These are phyloP conservation scores for Hyppa rectilinea DNA, from an alignment of 2,888 invertebrate species.

Conservation along the genomic window DNA sequence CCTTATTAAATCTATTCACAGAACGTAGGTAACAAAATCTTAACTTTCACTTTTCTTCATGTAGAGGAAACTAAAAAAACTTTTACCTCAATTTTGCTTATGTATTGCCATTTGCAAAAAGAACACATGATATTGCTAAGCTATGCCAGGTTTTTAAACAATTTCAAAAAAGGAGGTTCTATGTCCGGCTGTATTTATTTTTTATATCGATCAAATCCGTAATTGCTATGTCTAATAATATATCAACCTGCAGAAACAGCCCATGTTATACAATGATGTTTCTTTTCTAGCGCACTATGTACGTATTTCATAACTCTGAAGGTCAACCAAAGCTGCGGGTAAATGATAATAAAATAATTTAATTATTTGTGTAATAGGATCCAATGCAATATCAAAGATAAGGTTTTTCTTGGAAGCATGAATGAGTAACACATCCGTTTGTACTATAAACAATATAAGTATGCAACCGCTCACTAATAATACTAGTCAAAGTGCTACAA, in stretches of 20 bases:
- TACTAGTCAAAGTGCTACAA: slow-evolving; percentile 34
- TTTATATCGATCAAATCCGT: no score
- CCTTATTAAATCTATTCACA: background rate
- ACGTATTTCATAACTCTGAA: slow-evolving; percentile 45
- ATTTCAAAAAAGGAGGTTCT: no score
- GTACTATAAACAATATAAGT: slow-evolving; percentile 47
- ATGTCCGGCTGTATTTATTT: no score
- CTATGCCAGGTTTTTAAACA: background rate
- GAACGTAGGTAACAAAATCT: background rate
- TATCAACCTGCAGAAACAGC: slow-evolving; percentile 8
- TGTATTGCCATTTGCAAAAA: background rate
- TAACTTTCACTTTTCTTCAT: background rate
- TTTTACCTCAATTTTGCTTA: background rate
- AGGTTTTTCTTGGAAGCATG: slow-evolving; percentile 58
- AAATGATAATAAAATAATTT: slow-evolving; percentile 34
- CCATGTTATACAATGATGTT: slow-evolving; percentile 25
- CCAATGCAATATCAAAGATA: slow-evolving; percentile 49
- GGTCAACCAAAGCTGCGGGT: slow-evolving; percentile 47
- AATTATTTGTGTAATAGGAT: slow-evolving; percentile 50
- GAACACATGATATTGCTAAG: background rate
- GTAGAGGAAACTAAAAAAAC: background rate
- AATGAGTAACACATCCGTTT: slow-evolving; percentile 62
- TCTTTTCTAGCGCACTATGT: slow-evolving; percentile 34
- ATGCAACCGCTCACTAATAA: slow-evolving; percentile 47
- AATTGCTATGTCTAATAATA: background rate